Conservation (phyloP, 2,888 invertebrate genomes). For the Noctua pronuba region DNA sequence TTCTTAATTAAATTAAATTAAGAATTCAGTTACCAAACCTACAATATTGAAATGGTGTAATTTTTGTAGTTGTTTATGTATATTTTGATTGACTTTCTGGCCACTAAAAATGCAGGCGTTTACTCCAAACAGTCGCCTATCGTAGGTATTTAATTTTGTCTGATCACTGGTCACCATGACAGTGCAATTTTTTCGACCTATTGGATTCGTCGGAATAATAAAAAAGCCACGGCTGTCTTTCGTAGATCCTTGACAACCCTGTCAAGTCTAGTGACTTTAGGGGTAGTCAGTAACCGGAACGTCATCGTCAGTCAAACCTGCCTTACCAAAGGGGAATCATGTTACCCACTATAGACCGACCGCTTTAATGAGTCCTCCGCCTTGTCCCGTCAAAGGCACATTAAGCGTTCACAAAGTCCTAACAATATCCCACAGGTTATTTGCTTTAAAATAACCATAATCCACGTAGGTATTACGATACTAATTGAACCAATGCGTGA, state of each 20-base stretch:
- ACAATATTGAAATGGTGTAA: background rate
- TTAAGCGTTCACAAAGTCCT: too few species aligned
- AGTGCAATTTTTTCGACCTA: background rate
- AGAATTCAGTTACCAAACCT: background rate
- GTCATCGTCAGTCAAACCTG: background rate
- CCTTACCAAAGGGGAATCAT: background rate
- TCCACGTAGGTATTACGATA: too few species aligned
- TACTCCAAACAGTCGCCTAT: constrained; percentile 16
- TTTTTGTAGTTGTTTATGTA: background rate
- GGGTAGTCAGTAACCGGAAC: background rate
- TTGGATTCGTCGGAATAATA: background rate
- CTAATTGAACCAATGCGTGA: too few species aligned
- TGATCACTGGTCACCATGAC: background rate
- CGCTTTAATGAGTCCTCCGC: too few species aligned
- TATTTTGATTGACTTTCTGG: background rate
- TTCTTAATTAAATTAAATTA: background rate
- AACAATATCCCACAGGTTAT: too few species aligned
- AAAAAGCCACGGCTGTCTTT: background rate
- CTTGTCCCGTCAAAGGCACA: too few species aligned
- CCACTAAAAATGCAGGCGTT: constrained; percentile 6
- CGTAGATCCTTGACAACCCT: background rate
- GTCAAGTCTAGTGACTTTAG: background rate
- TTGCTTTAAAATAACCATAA: too few species aligned
- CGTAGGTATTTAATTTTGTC: background rate
- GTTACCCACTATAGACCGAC: background rate